Evolutionary conservation across 2,888 invertebrate species (phyloP).

Genomic region (Ernsta delagoae): DNA sequence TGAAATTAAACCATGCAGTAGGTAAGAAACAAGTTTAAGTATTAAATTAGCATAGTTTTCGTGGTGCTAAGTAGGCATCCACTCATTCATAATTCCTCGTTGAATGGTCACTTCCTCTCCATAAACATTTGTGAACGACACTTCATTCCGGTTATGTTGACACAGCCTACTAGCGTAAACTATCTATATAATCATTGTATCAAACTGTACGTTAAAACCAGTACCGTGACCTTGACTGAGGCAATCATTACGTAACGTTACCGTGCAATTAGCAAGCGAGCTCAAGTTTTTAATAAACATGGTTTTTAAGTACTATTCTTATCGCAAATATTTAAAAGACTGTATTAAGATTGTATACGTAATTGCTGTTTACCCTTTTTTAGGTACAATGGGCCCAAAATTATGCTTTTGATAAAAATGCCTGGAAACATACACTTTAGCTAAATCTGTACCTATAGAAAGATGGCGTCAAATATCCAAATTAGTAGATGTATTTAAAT

Average conservation of each 20-base stretch:
- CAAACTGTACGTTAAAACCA: conserved; percentile 46
- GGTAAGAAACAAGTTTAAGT: neutral
- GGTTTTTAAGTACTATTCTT: conserved; percentile 4
- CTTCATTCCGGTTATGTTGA: conserved; percentile 49
- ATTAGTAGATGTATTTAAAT: too few species aligned
- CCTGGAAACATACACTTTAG: neutral
- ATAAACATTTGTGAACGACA: conserved; percentile 50
- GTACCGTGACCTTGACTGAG: conserved; percentile 52
- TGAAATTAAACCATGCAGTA: neutral
- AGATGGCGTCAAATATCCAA: too few species aligned
- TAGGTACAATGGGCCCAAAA: too few species aligned
- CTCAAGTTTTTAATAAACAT: conserved; percentile 18
- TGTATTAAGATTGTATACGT: conserved; percentile 18
- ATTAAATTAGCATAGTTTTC: conserved; percentile 34
- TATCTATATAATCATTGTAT: conserved; percentile 44
- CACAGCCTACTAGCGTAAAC: conserved; percentile 44
- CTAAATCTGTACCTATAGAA: too few species aligned
- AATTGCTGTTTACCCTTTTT: conserved; percentile 18
- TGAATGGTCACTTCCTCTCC: conserved; percentile 55
- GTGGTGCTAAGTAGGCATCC: conserved; percentile 9
- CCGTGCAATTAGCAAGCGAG: conserved; percentile 15
- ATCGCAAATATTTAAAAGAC: conserved; percentile 21
- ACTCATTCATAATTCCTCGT: conserved; percentile 48
- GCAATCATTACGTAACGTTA: conserved; percentile 29
- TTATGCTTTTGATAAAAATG: neutral